Base-by-base conservation (phyloP, 2,888 invertebrate genomes). In the Agonum fuliginosum region DNA sequence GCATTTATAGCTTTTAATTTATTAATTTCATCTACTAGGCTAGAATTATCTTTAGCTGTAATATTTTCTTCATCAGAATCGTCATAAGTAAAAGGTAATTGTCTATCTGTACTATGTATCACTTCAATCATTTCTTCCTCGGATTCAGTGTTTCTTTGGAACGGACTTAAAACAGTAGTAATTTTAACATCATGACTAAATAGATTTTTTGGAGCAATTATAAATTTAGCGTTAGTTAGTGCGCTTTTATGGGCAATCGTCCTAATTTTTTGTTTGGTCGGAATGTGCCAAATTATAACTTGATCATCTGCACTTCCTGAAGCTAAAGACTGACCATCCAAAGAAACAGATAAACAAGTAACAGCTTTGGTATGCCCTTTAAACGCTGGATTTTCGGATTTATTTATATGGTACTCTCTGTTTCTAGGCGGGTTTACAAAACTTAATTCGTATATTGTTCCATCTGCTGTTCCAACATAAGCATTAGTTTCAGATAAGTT, bases 231-330 rank as follows among this genome's bases (percentile, higher is more conserved):
- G 86, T 95, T 95, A 0, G 92, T 93, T 0, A 96, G 87, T 0
- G 91, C 85, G n/a, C 94, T 94, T 86, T 93, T 94, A 81, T 94
- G 94, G 43, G 89, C 86, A 80, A 95, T 88, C 62, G 89, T 91
- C 81, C 92, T 90, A 2, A 95, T 85, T 65, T 94, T 90, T 84
- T 96, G 95, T 78, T 91, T 89, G 84, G 94, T 96, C 3, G 87
- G 87, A 74, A 96, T 91, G 81, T 97, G 93, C 97, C 97, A 97
- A 19, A 96, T 84, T 80, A 92, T 91, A 0, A 96, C 92, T 78
- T 89, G 90, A 65, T 91, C 91, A 87, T 95, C 95, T 79, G 90
- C 89, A 0, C 94, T 93, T 0, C 94, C 96, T 0, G 97, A 95
- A 73, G 94, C 88, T 20, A 97, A 85, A 10, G 91, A 90, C 46